Conservation (phyloP, 1,140 invertebrate species). For the Meloidogyne exigua region DNA sequence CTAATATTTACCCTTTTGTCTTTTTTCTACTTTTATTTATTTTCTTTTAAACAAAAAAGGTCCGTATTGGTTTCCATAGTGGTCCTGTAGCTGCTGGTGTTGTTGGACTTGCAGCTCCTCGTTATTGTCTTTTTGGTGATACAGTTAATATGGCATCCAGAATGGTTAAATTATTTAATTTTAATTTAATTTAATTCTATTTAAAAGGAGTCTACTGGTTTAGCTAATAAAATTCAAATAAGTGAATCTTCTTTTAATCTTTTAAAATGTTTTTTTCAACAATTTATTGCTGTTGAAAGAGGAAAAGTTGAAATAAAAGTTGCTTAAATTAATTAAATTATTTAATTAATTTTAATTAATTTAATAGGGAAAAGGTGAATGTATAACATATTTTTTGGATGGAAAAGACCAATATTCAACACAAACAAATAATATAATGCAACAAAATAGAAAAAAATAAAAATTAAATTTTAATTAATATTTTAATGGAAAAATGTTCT, state of each 20-base stretch:
- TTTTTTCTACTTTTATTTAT: not conserved
- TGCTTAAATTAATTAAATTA: not conserved
- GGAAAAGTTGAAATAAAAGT: conserved; percentile 59
- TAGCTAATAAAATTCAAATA: conserved; percentile 62
- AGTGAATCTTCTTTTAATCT: conserved; percentile 57
- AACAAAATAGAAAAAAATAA: not conserved
- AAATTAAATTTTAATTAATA: too few species aligned
- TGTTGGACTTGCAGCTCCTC: conserved; percentile 81
- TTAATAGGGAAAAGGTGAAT: conserved; percentile 59
- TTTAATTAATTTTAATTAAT: conserved; percentile 16
- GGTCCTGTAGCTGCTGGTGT: conserved; percentile 83
- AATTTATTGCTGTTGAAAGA: conserved; percentile 52
- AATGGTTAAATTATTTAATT: too few species aligned
- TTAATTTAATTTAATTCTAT: not conserved
- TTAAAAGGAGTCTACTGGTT: conserved; percentile 40
- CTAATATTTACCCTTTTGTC: too few species aligned
- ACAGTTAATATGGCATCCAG: conserved; percentile 61
- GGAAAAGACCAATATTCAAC: conserved; percentile 24
- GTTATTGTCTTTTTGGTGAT: conserved; percentile 79
- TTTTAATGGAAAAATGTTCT: too few species aligned
- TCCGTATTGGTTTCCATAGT: conserved; percentile 90
- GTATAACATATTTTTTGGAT: conserved; percentile 45
- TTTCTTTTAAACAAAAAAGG: not conserved
- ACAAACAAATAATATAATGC: conserved; percentile 9
- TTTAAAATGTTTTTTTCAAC: conserved; percentile 56